These are phyloP conservation scores for Pristionchus japonicus DNA, from an alignment of 2,888 invertebrate species.

Conservation along the genomic window DNA sequence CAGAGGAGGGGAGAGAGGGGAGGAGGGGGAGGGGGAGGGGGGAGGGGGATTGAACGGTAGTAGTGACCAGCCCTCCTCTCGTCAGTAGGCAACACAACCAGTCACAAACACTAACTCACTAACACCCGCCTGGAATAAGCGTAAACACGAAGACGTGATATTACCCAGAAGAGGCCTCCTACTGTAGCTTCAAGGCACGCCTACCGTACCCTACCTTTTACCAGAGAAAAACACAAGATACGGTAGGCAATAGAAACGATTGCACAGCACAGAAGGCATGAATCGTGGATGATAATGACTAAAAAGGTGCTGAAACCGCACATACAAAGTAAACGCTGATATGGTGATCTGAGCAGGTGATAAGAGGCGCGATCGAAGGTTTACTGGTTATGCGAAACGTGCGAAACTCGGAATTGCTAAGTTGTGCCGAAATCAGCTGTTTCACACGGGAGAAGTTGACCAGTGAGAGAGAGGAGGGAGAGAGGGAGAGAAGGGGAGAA, in stretches of 20 bases:
- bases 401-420: background rate
- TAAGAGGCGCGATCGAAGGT: background rate
- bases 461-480: background rate
- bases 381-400: background rate
- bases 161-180: background rate
- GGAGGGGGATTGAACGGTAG: constrained; percentile 11
- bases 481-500: background rate
- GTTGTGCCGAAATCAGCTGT: background rate
- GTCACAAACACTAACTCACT: background rate
- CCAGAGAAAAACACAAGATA: too few relatives aligned
- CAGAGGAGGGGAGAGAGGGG: background rate
- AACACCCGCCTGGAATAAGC: background rate
- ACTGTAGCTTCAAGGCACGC: background rate
- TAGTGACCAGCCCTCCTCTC: background rate
- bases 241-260: background rate
- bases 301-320: background rate
- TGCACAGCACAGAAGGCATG: background rate
- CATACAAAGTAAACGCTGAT: background rate
- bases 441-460: background rate
- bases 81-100: constrained; percentile 1
- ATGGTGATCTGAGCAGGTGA: background rate
- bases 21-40: background rate
- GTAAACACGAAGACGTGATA: constrained; percentile 17
- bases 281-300: background rate
- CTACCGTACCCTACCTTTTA: background rate